Base-by-base conservation (phyloP, 2,797 vertebrate species). In the Gymnopithys bicolor region DNA sequence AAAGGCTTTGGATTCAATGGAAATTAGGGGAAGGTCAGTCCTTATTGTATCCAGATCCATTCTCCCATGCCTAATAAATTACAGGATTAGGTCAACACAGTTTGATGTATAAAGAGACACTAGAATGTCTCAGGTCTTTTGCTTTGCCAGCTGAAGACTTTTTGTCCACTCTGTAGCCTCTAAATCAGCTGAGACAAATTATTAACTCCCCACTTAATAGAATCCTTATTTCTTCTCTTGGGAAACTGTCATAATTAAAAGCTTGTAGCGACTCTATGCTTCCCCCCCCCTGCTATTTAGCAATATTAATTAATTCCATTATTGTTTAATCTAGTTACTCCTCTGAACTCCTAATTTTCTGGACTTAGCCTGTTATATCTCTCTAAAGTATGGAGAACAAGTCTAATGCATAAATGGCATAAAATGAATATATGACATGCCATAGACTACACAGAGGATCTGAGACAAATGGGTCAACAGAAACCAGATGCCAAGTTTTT, bases 1-100 rank as follows among this genome's bases (percentile, higher is more conserved):
- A 96, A 91, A 96, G 75, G 43, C 91, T 94, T 97, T 94, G 78
- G 84, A 96, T 96, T 96, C 87, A 93, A 89, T 97, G 95, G 95
- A 96, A 97, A 92, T 93, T 92, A 95, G 88, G 94, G 95, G 93
- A 95, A 97, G 82, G 75, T 94, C 96, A 94, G 69, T 91, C 67
- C 75, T 91, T 96, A 53, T 88, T 96, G 76, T 89, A 95, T 95
- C 87, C 94, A 97, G 92, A 95, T 94, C 95, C 92, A 88, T 95
- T 94, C 93, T 97, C 60, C 67, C 66, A 71, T 94, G 74, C 35
- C 39, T 63, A 92, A 93, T 95, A 81, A 94, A 90, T 85, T 48
- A 82, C 49, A 90, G 62, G 58, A 93, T 73, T 92, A 69, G 84
- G 49, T 87, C 63, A 92, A 82, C 5, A 11, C 78, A 58, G 13